These are phyloP conservation scores for Cosmopolites sordidus DNA, from an alignment of 2,888 invertebrate genomes.

Conservation along the genomic window DNA sequence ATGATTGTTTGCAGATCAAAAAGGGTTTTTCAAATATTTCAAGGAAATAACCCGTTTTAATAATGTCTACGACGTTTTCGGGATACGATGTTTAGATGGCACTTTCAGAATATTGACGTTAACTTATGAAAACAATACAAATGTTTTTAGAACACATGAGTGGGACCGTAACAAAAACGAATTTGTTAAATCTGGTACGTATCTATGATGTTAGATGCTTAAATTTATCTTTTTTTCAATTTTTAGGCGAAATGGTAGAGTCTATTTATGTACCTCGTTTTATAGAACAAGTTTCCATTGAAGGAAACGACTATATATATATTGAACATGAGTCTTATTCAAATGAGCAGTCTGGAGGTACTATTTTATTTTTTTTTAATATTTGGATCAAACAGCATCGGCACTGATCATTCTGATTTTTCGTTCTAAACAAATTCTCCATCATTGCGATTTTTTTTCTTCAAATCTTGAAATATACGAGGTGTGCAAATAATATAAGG, in stretches of 20 bases:
- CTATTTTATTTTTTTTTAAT: no score
- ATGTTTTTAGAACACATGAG: slow-evolving; percentile 22
- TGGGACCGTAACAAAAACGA: slow-evolving; percentile 18
- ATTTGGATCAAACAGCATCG: no score
- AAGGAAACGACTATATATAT: slow-evolving; percentile 26
- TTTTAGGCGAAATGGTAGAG: slow-evolving; percentile 13
- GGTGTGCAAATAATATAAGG: no score
- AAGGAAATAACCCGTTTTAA: slow-evolving; percentile 23
- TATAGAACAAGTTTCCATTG: slow-evolving; percentile 22
- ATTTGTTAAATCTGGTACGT: slow-evolving; percentile 11
- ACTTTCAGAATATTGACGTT: slow-evolving; percentile 23
- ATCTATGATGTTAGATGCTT: background rate
- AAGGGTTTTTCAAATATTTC: slow-evolving; percentile 33
- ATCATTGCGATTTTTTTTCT: no score
- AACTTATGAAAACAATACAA: slow-evolving; percentile 20
- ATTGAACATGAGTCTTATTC: slow-evolving; percentile 22
- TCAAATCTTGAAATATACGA: no score
- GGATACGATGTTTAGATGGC: slow-evolving; percentile 19
- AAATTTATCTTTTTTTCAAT: background rate
- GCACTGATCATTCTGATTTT: no score
- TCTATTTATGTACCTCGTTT: slow-evolving; percentile 13
- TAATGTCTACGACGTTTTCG: slow-evolving; percentile 23
- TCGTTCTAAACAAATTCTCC: no score
- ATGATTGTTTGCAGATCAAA: slow-evolving; percentile 42
- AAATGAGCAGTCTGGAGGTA: no score